These are phyloP conservation scores for Sphaeramia orbicularis DNA, from an alignment of 2,797 vertebrate species.

Conservation along the genomic window DNA sequence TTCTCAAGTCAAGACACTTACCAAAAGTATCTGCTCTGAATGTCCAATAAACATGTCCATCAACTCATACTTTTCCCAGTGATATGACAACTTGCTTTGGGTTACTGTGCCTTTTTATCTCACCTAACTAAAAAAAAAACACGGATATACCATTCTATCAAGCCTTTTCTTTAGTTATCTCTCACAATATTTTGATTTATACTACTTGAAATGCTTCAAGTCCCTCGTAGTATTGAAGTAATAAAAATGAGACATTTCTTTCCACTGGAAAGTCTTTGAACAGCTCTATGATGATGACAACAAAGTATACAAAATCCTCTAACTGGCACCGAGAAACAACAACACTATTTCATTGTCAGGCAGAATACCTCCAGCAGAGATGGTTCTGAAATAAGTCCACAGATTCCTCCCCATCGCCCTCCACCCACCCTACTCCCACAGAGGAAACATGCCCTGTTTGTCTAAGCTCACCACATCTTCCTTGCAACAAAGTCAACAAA, in stretches of 20 bases:
- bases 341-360: slow-evolving; percentile 47
- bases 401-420: slow-evolving; percentile 44
- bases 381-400: slow-evolving; percentile 63
- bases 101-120: slow-evolving; percentile 46
- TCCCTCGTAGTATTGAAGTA: slow-evolving; percentile 26
- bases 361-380: slow-evolving; percentile 65
- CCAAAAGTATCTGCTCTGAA: slow-evolving; percentile 23
- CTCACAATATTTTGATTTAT: slow-evolving; percentile 45
- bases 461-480: slow-evolving; percentile 75
- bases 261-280: slow-evolving; percentile 44
- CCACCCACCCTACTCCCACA: slow-evolving; percentile 63
- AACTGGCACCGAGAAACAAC: slow-evolving; percentile 58
- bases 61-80: slow-evolving; percentile 26
- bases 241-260: slow-evolving; percentile 45
- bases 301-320: slow-evolving; percentile 47
- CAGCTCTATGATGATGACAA: slow-evolving; percentile 12
- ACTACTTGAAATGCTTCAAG: slow-evolving; percentile 35
- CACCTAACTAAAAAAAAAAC: slow-evolving; percentile 38
- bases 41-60: slow-evolving; percentile 40
- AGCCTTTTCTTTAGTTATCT: slow-evolving; percentile 30
- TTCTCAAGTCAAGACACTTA: slow-evolving; percentile 1
- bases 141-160: slow-evolving; percentile 34
- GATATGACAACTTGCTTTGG: slow-evolving; percentile 50
- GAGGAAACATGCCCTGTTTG: slow-evolving; percentile 75
- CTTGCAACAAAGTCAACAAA: slow-evolving; percentile 76